Evolutionary conservation across 1,140 invertebrate species (phyloP).

Genomic region (Dendroctonus ponderosae): DNA sequence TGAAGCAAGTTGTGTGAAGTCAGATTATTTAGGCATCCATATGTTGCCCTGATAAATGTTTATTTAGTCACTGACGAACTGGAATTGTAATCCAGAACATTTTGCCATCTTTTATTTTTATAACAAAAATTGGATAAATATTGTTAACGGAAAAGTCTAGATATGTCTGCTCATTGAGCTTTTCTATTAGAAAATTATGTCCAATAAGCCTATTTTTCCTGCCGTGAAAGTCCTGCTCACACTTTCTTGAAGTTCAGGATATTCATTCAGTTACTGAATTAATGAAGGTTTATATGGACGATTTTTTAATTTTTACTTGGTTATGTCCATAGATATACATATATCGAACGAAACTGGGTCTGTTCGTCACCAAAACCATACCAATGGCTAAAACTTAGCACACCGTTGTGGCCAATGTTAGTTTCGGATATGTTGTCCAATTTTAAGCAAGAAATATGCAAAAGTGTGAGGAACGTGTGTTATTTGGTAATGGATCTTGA

Average conservation of each 20-base stretch:
- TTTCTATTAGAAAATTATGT: conserved; percentile 7
- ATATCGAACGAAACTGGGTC: no score
- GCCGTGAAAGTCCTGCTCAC: conserved; percentile 8
- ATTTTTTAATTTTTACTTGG: conserved; percentile 5
- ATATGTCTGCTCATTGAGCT: neutral
- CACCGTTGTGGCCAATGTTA: no score
- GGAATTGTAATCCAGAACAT: conserved; percentile 6
- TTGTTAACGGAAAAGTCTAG: neutral
- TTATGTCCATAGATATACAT: no score
- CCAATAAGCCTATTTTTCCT: conserved; percentile 2
- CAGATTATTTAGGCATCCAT: neutral
- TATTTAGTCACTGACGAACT: neutral
- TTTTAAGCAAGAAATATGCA: no score
- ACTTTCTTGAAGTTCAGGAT: conserved; percentile 14
- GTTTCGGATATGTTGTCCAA: no score
- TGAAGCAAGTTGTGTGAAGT: no score
- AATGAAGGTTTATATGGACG: conserved; percentile 6
- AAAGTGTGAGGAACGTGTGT: no score
- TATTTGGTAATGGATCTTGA: no score
- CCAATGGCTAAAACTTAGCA: no score
- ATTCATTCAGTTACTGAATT: conserved; percentile 1
- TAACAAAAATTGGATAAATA: neutral
- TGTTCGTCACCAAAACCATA: no score
- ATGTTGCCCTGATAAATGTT: neutral
- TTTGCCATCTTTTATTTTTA: conserved; percentile 1